Conservation (phyloP, 2,888 invertebrate genomes). For the Beris morrisii region DNA sequence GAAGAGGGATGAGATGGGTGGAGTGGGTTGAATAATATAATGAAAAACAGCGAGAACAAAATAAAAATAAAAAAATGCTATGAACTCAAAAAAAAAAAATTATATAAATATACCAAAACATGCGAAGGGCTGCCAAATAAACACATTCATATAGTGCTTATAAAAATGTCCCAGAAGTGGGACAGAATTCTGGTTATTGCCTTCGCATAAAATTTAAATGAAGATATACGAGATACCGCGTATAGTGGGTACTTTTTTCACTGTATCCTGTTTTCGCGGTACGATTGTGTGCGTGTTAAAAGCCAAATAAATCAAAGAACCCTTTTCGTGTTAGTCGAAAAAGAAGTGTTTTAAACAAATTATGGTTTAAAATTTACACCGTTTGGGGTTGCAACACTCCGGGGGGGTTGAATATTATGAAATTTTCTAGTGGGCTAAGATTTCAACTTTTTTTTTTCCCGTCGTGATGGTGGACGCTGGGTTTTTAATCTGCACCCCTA, state of each 20-base stretch:
- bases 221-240: constrained; percentile 28
- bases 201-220: constrained; percentile 35
- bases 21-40: constrained; percentile 16
- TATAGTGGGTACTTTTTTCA: constrained; percentile 3
- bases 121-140: constrained; percentile 39
- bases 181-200: constrained; percentile 24
- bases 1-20: constrained; percentile 5
- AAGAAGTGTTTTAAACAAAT: constrained; percentile 40
- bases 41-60: constrained; percentile 28
- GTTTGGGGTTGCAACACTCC: constrained; percentile 35
- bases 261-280: not conserved
- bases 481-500: not conserved
- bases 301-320: constrained; percentile 38
- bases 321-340: constrained; percentile 33
- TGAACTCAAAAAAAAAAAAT: constrained; percentile 7
- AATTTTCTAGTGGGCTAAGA: constrained; percentile 10
- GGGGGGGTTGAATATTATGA: constrained; percentile 26
- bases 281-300: constrained; percentile 27
- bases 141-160: constrained; percentile 39
- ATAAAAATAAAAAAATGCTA: constrained; percentile 2
- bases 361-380: constrained; percentile 41
- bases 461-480: not conserved
- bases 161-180: constrained; percentile 37
- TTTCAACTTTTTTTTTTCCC: not conserved
- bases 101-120: constrained; percentile 35